Percentiles rank a stretch among this genome's conserved stretches.
phyloP scores from a whole-genome alignment of 1,140 invertebrate species.

The Stegodyphus mimosarum region DNA sequence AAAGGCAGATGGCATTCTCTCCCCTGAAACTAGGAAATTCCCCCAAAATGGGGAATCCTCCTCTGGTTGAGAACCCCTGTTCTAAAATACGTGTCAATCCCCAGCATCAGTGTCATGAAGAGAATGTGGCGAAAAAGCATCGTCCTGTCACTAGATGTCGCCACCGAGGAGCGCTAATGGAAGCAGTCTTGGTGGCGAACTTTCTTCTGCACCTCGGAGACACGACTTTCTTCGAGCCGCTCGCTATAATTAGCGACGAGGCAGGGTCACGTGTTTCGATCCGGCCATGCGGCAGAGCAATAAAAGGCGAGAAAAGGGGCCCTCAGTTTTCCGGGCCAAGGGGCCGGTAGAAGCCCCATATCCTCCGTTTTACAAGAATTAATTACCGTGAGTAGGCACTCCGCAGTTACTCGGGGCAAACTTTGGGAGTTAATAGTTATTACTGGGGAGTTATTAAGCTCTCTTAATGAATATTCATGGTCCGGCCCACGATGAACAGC shows the following conservation, averaged over 20 bases:
- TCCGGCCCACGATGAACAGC: conserved; percentile 52
- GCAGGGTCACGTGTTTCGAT: conserved; percentile 44
- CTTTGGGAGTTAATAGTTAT: conserved; percentile 62
- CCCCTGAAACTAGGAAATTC: too few relatives aligned
- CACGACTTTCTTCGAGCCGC: conserved; percentile 17
- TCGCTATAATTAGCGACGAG: conserved; percentile 51
- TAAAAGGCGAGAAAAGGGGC: conserved; percentile 55
- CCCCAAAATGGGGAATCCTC: too few relatives aligned
- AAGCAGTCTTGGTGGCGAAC: conserved; percentile 3
- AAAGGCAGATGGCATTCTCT: too few relatives aligned
- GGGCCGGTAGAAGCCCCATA: neutral
- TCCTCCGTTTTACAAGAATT: conserved; percentile 52
- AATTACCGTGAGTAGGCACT: conserved; percentile 55
- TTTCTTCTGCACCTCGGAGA: conserved; percentile 17
- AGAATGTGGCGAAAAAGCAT: neutral
- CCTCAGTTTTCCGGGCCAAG: conserved; percentile 38
- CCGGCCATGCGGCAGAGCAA: conserved; percentile 46
- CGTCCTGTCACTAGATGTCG: conserved; percentile 54
- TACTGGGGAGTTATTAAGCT: conserved; percentile 62
- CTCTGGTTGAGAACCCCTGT: too few relatives aligned
- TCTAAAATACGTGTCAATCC: neutral
- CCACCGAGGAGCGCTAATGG: conserved; percentile 2
- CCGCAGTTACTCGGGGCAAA: conserved; percentile 41
- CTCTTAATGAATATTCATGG: conserved; percentile 62
- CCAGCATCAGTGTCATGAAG: neutral